Evolutionary conservation across 2,113 vertebrate species (phyloP).

Genomic region (Rhabdomys dilectus): DNA sequence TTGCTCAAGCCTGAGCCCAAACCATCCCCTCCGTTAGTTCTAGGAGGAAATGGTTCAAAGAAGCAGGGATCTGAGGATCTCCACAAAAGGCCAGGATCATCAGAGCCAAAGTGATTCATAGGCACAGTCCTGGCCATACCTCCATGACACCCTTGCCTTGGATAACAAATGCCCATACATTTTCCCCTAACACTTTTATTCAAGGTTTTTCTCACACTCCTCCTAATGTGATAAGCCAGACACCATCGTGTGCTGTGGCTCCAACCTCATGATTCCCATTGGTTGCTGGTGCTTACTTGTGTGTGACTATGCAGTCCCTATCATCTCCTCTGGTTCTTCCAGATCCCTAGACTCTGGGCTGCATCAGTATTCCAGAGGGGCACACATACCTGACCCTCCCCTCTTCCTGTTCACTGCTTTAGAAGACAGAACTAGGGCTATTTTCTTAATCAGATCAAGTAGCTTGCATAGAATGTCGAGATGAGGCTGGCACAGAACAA

Average conservation of each 20-base stretch:
- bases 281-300: neutral
- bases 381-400: rapidly evolving
- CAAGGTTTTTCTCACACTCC: neutral
- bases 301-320: neutral
- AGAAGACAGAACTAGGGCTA: neutral
- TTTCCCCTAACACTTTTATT: neutral
- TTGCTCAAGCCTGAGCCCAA: neutral
- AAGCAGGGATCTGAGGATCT: neutral
- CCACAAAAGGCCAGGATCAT: neutral
- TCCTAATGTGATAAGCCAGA: neutral
- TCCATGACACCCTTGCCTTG: neutral
- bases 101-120: neutral
- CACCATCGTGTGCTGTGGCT: rapidly evolving
- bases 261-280: too few species aligned
- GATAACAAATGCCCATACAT: neutral
- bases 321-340: rapidly evolving
- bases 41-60: neutral
- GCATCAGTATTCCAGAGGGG: neutral
- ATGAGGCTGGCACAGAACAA: neutral
- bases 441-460: neutral
- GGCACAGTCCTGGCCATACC: neutral
- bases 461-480: neutral
- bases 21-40: rapidly evolving
- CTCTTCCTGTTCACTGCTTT: neutral
- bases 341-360: neutral